Evolutionary conservation across 2,113 vertebrate species (phyloP).

Genomic region (Tyto alba): DNA sequence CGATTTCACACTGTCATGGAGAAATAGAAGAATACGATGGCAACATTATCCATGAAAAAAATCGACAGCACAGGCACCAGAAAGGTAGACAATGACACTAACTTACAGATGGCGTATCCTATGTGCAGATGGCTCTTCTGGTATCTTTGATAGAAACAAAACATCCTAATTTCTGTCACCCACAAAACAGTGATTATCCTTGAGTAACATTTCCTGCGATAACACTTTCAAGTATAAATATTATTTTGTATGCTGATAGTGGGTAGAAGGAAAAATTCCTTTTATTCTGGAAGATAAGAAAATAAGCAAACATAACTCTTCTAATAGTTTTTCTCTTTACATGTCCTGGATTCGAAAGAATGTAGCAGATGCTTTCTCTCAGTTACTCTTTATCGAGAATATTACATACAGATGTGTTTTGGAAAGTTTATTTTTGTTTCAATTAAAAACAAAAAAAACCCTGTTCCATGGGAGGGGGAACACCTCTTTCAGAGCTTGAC

Average conservation of each 20-base stretch:
- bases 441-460: neutral
- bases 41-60: neutral
- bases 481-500: neutral
- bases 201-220: conserved; percentile 21
- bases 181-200: neutral
- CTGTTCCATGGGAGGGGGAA: neutral
- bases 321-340: neutral
- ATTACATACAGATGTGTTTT: conserved; percentile 44
- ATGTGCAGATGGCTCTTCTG: neutral
- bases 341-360: neutral
- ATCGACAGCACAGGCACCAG: neutral
- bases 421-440: conserved; percentile 47
- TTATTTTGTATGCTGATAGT: conserved; percentile 6
- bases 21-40: neutral
- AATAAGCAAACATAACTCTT: conserved; percentile 14
- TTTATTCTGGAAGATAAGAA: conserved; percentile 31
- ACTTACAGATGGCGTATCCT: neutral
- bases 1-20: neutral
- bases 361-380: conserved; percentile 44
- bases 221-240: conserved; percentile 31
- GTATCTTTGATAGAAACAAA: neutral
- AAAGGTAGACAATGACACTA: neutral
- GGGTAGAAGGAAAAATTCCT: neutral
- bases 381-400: conserved; percentile 43
- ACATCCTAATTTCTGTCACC: neutral